A percentile compares a stretch with the other conserved stretches of the same genome.
These are phyloP conservation scores for Holcopasites calliopsidis DNA, from an alignment of 1,140 invertebrate genomes.

Conservation along the genomic window DNA sequence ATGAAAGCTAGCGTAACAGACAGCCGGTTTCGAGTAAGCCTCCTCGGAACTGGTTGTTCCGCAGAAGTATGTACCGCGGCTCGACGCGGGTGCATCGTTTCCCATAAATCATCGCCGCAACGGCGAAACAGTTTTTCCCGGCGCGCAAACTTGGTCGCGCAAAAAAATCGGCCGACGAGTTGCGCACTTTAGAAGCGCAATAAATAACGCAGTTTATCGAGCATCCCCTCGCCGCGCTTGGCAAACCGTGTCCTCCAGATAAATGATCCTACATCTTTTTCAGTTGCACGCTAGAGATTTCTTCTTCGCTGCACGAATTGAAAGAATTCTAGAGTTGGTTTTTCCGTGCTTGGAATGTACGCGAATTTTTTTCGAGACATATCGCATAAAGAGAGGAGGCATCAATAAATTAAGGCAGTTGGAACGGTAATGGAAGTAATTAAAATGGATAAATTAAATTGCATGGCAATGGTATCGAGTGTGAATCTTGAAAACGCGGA, in stretches of 20 bases:
- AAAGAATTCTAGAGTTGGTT: no score
- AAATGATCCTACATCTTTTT: constrained; percentile 31
- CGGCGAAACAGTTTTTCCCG: constrained; percentile 11
- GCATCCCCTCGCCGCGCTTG: constrained; percentile 27
- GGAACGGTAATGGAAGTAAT: no score
- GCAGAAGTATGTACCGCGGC: background rate
- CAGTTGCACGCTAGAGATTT: constrained; percentile 23
- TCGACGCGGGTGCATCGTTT: background rate
- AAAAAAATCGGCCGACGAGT: constrained; percentile 4
- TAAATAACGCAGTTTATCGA: constrained; percentile 46
- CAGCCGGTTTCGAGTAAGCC: background rate
- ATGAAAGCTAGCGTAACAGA: background rate
- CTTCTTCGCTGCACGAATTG: background rate
- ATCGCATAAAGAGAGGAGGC: no score
- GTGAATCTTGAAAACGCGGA: background rate
- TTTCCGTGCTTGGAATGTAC: no score
- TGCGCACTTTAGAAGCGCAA: constrained; percentile 29
- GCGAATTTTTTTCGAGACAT: no score
- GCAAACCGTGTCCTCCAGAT: constrained; percentile 36
- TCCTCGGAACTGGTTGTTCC: background rate
- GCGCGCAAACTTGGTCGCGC: background rate
- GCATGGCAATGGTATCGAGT: no score
- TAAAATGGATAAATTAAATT: no score
- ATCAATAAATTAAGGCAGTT: no score
- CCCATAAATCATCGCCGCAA: constrained; percentile 24